Conservation (phyloP, 2,113 vertebrate species). For the Solea senegalensis region DNA sequence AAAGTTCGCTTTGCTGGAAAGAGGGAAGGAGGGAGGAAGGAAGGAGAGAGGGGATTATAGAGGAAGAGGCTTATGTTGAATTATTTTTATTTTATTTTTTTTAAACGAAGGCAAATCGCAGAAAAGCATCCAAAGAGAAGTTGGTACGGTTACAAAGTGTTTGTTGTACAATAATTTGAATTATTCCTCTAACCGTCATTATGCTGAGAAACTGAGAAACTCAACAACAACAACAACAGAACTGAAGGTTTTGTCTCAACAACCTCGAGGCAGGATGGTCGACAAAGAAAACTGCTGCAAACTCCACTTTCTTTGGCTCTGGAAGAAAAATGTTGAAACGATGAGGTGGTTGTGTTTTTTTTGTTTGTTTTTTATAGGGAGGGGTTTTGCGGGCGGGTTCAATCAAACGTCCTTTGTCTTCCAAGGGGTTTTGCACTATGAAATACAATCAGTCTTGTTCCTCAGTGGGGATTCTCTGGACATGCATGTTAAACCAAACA, state of each 20-base stretch:
- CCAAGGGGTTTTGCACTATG: slow-evolving; percentile 94
- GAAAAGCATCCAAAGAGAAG: background rate
- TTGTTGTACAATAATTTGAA: slow-evolving; percentile 40
- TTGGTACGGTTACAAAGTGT: slow-evolving; percentile 22
- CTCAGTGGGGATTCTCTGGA: slow-evolving; percentile 81
- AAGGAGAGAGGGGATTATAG: background rate
- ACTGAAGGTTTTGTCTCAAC: slow-evolving; percentile 29
- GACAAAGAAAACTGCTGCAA: slow-evolving; percentile 7
- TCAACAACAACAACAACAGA: background rate
- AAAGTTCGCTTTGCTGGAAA: slow-evolving; percentile 71
- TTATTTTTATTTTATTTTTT: no score
- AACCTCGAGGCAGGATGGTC: slow-evolving; percentile 22
- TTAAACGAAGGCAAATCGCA: slow-evolving; percentile 1
- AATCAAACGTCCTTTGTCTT: slow-evolving; percentile 67
- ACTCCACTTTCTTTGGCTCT: slow-evolving; percentile 28
- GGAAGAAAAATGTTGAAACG: slow-evolving; percentile 21
- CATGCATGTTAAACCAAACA: slow-evolving; percentile 82
- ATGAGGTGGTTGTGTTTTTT: background rate
- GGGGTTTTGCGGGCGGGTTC: background rate
- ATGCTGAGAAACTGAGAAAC: slow-evolving; percentile 8
- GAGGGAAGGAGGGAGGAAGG: background rate
- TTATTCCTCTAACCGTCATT: slow-evolving; percentile 25
- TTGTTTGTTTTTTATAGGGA: slow-evolving; percentile 8
- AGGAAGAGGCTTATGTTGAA: slow-evolving; percentile 2
- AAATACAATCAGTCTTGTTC: slow-evolving; percentile 81